Percentiles rank a stretch among this genome's conserved stretches.
Evolutionary conservation across 2,113 vertebrate genomes (phyloP).

Genomic region (Lethenteron camtschaticum): DNA sequence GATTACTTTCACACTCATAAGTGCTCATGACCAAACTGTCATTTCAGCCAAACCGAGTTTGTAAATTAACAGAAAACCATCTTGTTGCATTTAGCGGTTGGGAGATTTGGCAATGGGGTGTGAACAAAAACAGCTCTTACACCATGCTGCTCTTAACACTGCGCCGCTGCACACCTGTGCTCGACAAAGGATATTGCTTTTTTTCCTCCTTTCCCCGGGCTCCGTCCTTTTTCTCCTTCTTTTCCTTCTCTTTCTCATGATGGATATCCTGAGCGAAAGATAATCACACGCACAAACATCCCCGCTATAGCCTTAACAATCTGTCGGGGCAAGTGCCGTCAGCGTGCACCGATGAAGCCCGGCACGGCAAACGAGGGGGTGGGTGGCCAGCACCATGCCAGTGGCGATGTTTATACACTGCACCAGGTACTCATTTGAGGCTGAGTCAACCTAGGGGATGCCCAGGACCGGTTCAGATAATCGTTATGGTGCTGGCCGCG

Average conservation of each 20-base stretch:
- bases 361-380: constrained; percentile 11
- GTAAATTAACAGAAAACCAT: constrained; percentile 10
- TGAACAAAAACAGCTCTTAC: not conserved
- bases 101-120: too few species aligned
- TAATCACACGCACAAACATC: not conserved
- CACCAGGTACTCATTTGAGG: constrained; percentile 13
- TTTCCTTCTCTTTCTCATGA: constrained; percentile 69
- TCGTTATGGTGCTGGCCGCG: too few species aligned
- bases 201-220: constrained; percentile 62
- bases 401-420: constrained; percentile 32
- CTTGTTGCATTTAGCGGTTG: too few species aligned
- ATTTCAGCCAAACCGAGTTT: constrained; percentile 11
- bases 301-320: not conserved
- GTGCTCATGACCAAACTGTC: not conserved
- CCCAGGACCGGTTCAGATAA: too few species aligned
- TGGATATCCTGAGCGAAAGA: constrained; percentile 40
- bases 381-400: constrained; percentile 19
- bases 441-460: not conserved
- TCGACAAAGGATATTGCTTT: constrained; percentile 76
- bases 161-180: not conserved
- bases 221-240: constrained; percentile 68
- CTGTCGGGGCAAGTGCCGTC: not conserved
- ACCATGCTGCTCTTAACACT: not conserved
- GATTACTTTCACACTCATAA: constrained; percentile 8
- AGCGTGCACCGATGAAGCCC: constrained; percentile 11